Evolutionary conservation across 1,140 invertebrate genomes (phyloP).

Genomic region (Monomorium pharaonis): DNA sequence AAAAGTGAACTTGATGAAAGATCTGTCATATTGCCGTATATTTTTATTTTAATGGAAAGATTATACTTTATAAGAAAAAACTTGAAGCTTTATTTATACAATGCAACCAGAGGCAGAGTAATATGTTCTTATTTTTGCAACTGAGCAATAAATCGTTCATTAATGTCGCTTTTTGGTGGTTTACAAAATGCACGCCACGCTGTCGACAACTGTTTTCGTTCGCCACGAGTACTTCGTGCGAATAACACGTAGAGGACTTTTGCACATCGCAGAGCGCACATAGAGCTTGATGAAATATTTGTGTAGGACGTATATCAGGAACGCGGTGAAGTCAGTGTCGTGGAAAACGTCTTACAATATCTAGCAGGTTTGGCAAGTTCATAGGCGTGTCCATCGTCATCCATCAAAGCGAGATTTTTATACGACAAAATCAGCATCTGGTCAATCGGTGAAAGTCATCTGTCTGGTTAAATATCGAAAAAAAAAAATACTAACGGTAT

Average conservation of each 20-base stretch:
- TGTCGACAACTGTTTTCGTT: not conserved
- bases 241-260: not conserved
- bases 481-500: constrained; percentile 19
- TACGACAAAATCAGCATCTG: not conserved
- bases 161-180: not conserved
- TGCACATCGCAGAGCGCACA: not conserved
- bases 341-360: not conserved
- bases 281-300: constrained; percentile 11
- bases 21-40: not conserved
- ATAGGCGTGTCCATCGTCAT: constrained; percentile 33
- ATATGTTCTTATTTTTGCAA: not conserved
- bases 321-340: not conserved
- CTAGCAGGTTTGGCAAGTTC: not conserved
- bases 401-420: constrained; percentile 14
- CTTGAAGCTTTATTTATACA: no score
- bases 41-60: not conserved
- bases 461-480: not conserved
- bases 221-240: not conserved
- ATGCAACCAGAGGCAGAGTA: not conserved
- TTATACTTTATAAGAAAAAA: not conserved
- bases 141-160: not conserved
- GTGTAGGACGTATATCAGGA: not conserved
- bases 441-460: not conserved
- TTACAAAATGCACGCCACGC: not conserved
- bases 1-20: not conserved